Conservation (phyloP, 2,888 invertebrate genomes). For the Platypus cylindrus region DNA sequence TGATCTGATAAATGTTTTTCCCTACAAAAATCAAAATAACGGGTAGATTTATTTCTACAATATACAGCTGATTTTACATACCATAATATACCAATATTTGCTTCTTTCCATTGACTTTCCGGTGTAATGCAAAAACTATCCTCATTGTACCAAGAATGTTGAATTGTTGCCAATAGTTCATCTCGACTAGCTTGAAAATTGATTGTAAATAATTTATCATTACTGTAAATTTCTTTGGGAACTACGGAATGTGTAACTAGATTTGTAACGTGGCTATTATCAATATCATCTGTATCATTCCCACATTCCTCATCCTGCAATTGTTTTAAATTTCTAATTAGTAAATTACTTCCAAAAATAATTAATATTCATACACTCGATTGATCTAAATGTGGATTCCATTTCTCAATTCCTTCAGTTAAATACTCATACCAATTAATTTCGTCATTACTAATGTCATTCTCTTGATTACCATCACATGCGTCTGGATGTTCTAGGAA, state of each 20-base stretch:
- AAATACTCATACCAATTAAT: constrained; percentile 40
- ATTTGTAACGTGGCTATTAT: constrained; percentile 6
- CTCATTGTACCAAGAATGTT: constrained; percentile 29
- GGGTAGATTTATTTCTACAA: constrained; percentile 4
- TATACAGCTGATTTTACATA: constrained; percentile 14
- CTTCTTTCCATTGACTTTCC: constrained; percentile 24
- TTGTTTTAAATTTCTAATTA: not conserved
- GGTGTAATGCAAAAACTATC: constrained; percentile 22
- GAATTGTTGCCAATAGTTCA: constrained; percentile 24
- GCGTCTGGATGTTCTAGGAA: constrained; percentile 26
- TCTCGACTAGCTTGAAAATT: constrained; percentile 21
- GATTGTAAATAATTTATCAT: constrained; percentile 17
- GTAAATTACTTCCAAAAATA: constrained; percentile 1
- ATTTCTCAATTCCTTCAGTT: constrained; percentile 33
- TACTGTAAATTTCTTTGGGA: constrained; percentile 14
- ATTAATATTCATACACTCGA: constrained; percentile 18
- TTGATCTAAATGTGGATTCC: constrained; percentile 20
- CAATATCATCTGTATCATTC: constrained; percentile 12
- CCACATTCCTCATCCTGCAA: constrained; percentile 16
- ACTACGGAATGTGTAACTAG: constrained; percentile 2
- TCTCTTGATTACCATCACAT: constrained; percentile 24
- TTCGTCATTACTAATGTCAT: constrained; percentile 30
- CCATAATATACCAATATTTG: constrained; percentile 30
- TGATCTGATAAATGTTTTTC: constrained; percentile 24
- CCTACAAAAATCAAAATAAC: constrained; percentile 21